phyloP scores from a whole-genome alignment of 2,797 vertebrate species.

The Hypotaenidia philippensis region DNA sequence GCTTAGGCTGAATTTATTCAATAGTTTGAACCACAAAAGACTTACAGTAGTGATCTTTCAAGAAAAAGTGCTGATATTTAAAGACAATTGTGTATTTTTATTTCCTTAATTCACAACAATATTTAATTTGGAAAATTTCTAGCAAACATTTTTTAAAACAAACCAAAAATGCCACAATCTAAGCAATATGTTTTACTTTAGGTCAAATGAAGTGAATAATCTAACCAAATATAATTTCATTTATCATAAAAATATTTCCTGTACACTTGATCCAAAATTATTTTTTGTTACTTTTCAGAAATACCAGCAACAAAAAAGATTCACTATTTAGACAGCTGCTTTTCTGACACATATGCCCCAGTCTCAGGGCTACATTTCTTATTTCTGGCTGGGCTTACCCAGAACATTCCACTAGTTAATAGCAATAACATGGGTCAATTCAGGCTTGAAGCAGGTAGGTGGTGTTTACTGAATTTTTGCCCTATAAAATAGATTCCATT shows the following conservation, averaged over 20 bases:
- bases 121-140: neutral
- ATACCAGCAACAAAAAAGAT: conserved; percentile 19
- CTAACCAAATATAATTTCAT: neutral
- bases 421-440: conserved; percentile 27
- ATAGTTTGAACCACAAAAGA: neutral
- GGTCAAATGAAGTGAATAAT: neutral
- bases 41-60: neutral
- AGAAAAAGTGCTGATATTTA: neutral
- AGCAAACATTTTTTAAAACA: neutral
- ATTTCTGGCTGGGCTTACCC: conserved; percentile 43
- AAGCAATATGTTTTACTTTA: neutral
- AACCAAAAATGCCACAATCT: neutral
- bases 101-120: neutral
- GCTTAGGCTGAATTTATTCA: neutral
- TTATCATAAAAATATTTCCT: neutral
- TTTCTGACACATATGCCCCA: conserved; percentile 15
- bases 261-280: neutral
- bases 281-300: conserved; percentile 29
- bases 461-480: neutral
- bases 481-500: neutral
- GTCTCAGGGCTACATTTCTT: conserved; percentile 44
- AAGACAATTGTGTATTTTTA: neutral
- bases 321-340: conserved; percentile 57
- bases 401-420: conserved; percentile 45
- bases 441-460: neutral